Evolutionary conservation across 2,797 vertebrate genomes (phyloP).

Genomic region (Pseudochromis fuscus): DNA sequence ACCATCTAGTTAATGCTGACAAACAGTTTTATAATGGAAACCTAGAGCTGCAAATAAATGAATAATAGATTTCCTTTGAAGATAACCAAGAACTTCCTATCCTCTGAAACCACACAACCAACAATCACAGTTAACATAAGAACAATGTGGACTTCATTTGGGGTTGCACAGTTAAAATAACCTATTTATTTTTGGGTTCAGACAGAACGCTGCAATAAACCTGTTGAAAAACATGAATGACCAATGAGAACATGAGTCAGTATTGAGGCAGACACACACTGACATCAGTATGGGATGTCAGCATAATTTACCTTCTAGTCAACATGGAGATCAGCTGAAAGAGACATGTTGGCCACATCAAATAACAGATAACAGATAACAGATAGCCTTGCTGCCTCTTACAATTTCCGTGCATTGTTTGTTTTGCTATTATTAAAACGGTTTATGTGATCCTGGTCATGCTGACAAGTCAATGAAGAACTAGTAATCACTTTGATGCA

Average conservation of each 20-base stretch:
- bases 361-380: neutral
- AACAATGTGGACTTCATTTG: slow-evolving; percentile 56
- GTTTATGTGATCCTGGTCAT: neutral
- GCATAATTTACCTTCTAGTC: slow-evolving; percentile 15
- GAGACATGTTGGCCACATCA: neutral
- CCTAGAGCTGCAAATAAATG: slow-evolving; percentile 64
- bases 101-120: slow-evolving; percentile 49
- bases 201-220: slow-evolving; percentile 31
- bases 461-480: neutral
- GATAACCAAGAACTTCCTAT: slow-evolving; percentile 50
- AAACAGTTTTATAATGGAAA: slow-evolving; percentile 55
- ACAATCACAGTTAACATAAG: slow-evolving; percentile 46
- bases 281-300: slow-evolving; percentile 25
- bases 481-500: neutral
- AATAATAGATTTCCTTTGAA: slow-evolving; percentile 62
- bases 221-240: slow-evolving; percentile 17
- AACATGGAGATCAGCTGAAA: slow-evolving; percentile 27
- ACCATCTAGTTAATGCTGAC: slow-evolving; percentile 56
- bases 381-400: neutral
- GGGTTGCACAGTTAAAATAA: slow-evolving; percentile 43
- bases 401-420: neutral
- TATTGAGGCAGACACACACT: slow-evolving; percentile 15
- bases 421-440: neutral
- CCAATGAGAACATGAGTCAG: neutral
- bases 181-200: slow-evolving; percentile 25